Evolutionary conservation across 2,888 invertebrate genomes (phyloP).

Genomic region (Seladonia tumulorum): DNA sequence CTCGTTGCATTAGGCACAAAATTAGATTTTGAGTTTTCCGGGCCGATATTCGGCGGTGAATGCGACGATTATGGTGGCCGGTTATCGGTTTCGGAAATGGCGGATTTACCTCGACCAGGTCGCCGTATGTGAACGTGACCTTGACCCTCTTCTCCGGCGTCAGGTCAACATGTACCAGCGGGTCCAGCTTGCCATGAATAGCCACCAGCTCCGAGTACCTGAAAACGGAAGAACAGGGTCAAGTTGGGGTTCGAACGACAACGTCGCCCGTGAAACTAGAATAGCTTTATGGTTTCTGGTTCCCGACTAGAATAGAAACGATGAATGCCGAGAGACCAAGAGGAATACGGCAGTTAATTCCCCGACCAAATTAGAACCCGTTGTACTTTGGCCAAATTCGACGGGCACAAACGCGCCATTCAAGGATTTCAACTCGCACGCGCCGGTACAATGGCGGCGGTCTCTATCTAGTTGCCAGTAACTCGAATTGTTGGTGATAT

Average conservation of each 20-base stretch:
- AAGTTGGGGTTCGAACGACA: conserved; percentile 33
- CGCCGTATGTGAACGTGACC: conserved; percentile 93
- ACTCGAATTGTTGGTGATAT: neutral
- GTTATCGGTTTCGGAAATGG: conserved; percentile 21
- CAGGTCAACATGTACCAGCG: conserved; percentile 94
- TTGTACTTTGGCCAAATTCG: neutral
- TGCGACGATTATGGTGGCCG: neutral
- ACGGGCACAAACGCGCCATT: neutral
- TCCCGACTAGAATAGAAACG: conserved; percentile 44
- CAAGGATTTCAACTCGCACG: neutral
- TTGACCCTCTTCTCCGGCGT: conserved; percentile 94
- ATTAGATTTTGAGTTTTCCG: too few relatives aligned
- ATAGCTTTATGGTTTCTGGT: conserved; percentile 57
- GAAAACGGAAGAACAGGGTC: conserved; percentile 74
- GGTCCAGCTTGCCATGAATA: conserved; percentile 95
- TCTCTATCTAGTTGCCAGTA: neutral
- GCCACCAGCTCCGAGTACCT: conserved; percentile 93
- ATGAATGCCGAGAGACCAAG: conserved; percentile 8
- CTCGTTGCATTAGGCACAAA: too few relatives aligned
- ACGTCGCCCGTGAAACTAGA: conserved; percentile 63
- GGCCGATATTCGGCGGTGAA: neutral
- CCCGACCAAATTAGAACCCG: neutral
- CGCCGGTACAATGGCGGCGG: neutral
- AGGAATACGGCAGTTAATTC: neutral
- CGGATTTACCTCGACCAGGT: conserved; percentile 87